Evolutionary conservation across 1,140 invertebrate genomes (phyloP).

Genomic region (Bursaphelenchus mucronatus): DNA sequence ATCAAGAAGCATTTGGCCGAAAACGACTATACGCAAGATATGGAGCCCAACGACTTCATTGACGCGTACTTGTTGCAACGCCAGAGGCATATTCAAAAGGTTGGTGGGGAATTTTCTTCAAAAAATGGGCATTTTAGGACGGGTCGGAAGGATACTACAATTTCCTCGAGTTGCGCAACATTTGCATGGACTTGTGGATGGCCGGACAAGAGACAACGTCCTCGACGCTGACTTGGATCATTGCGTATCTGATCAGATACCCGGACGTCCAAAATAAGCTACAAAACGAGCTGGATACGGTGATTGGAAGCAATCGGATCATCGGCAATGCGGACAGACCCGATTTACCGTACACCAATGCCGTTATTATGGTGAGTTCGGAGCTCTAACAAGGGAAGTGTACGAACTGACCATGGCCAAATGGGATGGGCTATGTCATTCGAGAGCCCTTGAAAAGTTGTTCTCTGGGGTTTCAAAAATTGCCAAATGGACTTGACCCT

Average conservation of each 20-base stretch:
- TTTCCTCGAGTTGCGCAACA: background rate
- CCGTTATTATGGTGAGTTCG: constrained; percentile 12
- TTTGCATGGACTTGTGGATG: constrained; percentile 18
- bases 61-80: constrained; percentile 21
- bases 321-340: constrained; percentile 10
- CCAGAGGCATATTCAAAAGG: constrained; percentile 15
- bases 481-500: too few relatives aligned
- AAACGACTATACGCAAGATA: background rate
- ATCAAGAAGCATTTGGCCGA: constrained; percentile 6
- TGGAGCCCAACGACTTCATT: constrained; percentile 22
- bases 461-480: too few relatives aligned
- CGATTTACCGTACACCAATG: constrained; percentile 26
- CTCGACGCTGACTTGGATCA: constrained; percentile 16
- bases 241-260: constrained; percentile 22
- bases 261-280: constrained; percentile 20
- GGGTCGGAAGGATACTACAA: background rate
- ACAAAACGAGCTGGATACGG: constrained; percentile 21
- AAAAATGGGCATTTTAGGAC: constrained; percentile 1
- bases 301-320: constrained; percentile 18
- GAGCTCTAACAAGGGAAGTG: too few relatives aligned
- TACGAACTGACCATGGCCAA: too few relatives aligned
- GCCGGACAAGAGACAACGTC: constrained; percentile 26
- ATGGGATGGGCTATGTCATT: too few relatives aligned
- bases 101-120: background rate
- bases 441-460: too few relatives aligned